Evolutionary conservation across 2,888 invertebrate species (phyloP), one percentile per base, ranked within the genome.

Genomic region (Apoderus coryli): DNA sequence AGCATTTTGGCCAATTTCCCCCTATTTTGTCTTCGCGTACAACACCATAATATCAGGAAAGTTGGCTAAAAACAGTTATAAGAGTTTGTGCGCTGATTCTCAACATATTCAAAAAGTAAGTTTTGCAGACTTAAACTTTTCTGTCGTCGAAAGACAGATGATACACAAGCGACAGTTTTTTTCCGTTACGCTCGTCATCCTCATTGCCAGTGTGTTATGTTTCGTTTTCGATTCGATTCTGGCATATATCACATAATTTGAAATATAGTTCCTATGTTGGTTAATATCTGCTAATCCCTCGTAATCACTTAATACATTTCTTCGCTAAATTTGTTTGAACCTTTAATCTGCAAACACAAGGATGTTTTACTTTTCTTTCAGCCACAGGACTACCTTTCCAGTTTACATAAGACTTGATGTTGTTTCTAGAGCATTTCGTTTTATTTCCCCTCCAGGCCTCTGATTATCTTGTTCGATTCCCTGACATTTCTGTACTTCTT

Each of bases 1-100:
- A 12, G 35, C 25, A 32, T 38, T 38, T 32, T 38, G 34, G 16
- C 29, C 25, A 9, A 26, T 27, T 29, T 34, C 36, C 9, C 38
- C 38, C 30, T 36, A n/a, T 34, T 10, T 27, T 25, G 29, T 36
- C 36, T 16, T 23, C 29, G 3, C 7, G 6, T 22, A 38, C 32
- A 25, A 31, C 10, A 3, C 26, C 31, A 26, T 5, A 24, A n/a
- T n/a, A 19, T 19, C 7, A 19, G 19, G 7, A 6, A 19, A 19
- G 19, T 19, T 31, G 25, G n/a, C 26, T 15, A 4, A 27, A 11
- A 19, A 31, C 31, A 4, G 31, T 27, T 19, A 13, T 31, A 19
- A 31, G 26, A 15, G 24, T 24, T 19, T 31, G 31, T 2, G 26
- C 11, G 14, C 31, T 27, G 3, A 31, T 26, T 19, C 16, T 10